phyloP scores from a whole-genome alignment of 2,888 invertebrate genomes.

The Idaea biselata region DNA sequence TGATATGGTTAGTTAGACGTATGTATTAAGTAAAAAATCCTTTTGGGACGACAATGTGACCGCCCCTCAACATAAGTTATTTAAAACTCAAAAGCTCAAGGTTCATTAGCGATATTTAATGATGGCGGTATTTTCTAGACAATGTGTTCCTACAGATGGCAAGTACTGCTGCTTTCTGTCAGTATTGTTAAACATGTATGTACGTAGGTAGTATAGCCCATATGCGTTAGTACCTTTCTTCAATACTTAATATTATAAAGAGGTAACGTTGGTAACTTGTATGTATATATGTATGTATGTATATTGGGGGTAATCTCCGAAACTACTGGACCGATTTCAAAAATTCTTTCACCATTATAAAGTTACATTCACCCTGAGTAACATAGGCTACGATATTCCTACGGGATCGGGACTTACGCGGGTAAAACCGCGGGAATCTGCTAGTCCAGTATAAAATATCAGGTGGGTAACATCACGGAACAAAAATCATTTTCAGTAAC shows the following conservation, averaged over 20 bases:
- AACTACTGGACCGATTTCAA: too few relatives aligned
- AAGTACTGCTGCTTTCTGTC: background rate
- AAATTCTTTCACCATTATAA: too few relatives aligned
- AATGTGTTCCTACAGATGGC: slow-evolving; percentile 53
- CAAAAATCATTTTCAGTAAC: background rate
- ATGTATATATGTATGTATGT: too few relatives aligned
- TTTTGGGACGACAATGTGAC: slow-evolving; percentile 46
- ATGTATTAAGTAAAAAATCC: slow-evolving; percentile 69
- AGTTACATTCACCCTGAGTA: too few relatives aligned
- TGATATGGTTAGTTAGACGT: slow-evolving; percentile 66
- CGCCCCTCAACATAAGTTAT: slow-evolving; percentile 71
- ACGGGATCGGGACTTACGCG: too few relatives aligned
- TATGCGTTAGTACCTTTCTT: background rate
- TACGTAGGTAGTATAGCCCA: too few relatives aligned
- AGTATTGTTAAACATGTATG: background rate
- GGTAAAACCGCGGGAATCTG: too few relatives aligned
- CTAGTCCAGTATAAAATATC: too few relatives aligned
- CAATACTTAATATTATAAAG: too few relatives aligned
- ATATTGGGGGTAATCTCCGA: too few relatives aligned
- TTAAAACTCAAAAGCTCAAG: slow-evolving; percentile 76
- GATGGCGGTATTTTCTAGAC: slow-evolving; percentile 67
- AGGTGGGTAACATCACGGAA: background rate
- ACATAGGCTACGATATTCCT: too few relatives aligned
- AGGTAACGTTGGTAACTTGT: too few relatives aligned
- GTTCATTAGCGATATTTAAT: slow-evolving; percentile 79